phyloP scores from a whole-genome alignment of 2,888 invertebrate genomes.

The Anoncus sp. region DNA sequence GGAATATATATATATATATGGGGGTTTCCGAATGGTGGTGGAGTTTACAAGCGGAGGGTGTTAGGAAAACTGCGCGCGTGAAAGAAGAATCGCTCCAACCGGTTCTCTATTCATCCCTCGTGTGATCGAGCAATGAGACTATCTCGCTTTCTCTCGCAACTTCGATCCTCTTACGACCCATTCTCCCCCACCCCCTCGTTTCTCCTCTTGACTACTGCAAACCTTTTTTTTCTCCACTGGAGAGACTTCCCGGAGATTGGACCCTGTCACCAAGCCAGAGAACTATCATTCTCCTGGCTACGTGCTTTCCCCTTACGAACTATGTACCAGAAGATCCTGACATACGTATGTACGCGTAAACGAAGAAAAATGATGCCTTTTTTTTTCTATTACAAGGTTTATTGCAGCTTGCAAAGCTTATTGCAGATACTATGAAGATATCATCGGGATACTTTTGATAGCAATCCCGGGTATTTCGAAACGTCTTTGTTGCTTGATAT shows the following conservation, averaged over 20 bases:
- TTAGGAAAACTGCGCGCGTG: slow-evolving; percentile 43
- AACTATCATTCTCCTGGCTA: slow-evolving; percentile 71
- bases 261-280: slow-evolving; percentile 76
- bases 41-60: slow-evolving; percentile 29
- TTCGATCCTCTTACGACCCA: slow-evolving; percentile 3
- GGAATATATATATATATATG: background rate
- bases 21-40: slow-evolving; percentile 5
- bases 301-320: slow-evolving; percentile 51
- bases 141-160: slow-evolving; percentile 5
- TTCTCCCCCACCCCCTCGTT: background rate
- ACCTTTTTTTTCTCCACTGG: slow-evolving; percentile 17
- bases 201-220: slow-evolving; percentile 4
- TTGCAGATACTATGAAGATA: too few relatives aligned
- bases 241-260: slow-evolving; percentile 71
- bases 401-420: too few relatives aligned
- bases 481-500: too few relatives aligned
- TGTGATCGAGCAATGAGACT: slow-evolving; percentile 38
- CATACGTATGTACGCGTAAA: too few relatives aligned
- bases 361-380: too few relatives aligned
- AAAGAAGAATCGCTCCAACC: slow-evolving; percentile 60
- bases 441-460: too few relatives aligned
- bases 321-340: background rate
- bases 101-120: slow-evolving; percentile 44
- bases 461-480: too few relatives aligned
- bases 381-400: too few relatives aligned